A percentile compares a stretch with the other conserved stretches of the same genome.
Conservation (phyloP, 2,888 invertebrate species). For the Chironomus riparius region DNA sequence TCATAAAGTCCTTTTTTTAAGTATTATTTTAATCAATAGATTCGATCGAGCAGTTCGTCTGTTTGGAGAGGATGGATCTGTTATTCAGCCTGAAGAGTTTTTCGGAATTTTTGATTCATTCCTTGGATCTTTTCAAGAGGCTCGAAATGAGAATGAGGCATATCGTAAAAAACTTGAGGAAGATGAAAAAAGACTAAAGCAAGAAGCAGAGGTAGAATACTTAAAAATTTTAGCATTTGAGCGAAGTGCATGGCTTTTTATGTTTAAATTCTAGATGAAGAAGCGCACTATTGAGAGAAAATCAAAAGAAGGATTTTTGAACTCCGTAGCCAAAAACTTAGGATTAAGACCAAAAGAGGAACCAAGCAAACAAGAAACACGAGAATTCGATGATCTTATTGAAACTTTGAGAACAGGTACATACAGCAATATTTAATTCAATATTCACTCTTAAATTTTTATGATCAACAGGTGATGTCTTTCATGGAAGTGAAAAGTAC, state of each 20-base stretch:
- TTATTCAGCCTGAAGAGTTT: slow-evolving; percentile 83
- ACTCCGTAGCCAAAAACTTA: slow-evolving; percentile 63
- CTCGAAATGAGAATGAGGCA: slow-evolving; percentile 80
- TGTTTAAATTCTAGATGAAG: slow-evolving; percentile 49
- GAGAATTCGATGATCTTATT: slow-evolving; percentile 93
- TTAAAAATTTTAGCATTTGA: not conserved
- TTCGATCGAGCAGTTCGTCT: slow-evolving; percentile 79
- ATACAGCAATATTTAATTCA: slow-evolving; percentile 43
- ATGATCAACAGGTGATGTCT: slow-evolving; percentile 64
- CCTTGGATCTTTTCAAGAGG: slow-evolving; percentile 71
- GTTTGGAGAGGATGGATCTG: slow-evolving; percentile 81
- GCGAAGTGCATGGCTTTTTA: slow-evolving; percentile 27
- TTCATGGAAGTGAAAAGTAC: slow-evolving; percentile 83
- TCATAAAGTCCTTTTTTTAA: too few relatives aligned
- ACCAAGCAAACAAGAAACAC: slow-evolving; percentile 47
- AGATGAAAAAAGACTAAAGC: slow-evolving; percentile 77
- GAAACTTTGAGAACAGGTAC: slow-evolving; percentile 86
- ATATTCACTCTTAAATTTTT: not conserved
- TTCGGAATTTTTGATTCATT: slow-evolving; percentile 89
- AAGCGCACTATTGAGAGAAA: slow-evolving; percentile 82
- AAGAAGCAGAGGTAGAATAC: slow-evolving; percentile 65
- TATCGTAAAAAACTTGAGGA: slow-evolving; percentile 74
- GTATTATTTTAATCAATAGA: slow-evolving; percentile 41
- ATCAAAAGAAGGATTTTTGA: slow-evolving; percentile 65
- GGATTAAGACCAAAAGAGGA: slow-evolving; percentile 48